These are phyloP conservation scores for Cerceris ruficornis DNA, from an alignment of 2,888 invertebrate genomes.

Conservation along the genomic window DNA sequence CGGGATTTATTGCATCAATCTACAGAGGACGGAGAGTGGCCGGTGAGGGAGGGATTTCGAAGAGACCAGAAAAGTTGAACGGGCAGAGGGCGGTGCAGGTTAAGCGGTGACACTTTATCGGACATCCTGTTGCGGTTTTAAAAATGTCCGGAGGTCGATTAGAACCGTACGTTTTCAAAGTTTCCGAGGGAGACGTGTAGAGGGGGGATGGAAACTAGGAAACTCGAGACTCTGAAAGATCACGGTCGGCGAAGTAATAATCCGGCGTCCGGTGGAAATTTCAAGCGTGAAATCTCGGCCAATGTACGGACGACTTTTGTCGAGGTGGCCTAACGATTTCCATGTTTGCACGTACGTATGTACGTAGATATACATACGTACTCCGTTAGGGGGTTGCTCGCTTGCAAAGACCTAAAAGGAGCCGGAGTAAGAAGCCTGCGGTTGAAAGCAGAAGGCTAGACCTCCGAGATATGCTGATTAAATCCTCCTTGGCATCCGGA, in stretches of 20 bases:
- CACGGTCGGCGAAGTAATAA: constrained; percentile 36
- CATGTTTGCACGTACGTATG: constrained; percentile 15
- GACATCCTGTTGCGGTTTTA: constrained; percentile 26
- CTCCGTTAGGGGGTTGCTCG: constrained; percentile 17
- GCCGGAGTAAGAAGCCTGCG: constrained; percentile 17
- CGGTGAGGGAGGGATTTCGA: not conserved
- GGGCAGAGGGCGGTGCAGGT: not conserved
- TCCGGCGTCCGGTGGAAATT: constrained; percentile 35
- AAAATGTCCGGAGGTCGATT: constrained; percentile 9
- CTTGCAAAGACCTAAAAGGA: constrained; percentile 40
- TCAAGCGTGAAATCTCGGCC: constrained; percentile 40
- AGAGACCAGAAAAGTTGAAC: not conserved
- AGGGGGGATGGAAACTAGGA: not conserved
- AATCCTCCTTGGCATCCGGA: constrained; percentile 51
- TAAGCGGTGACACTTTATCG: constrained; percentile 29
- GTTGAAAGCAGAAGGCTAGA: constrained; percentile 51
- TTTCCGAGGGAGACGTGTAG: not conserved
- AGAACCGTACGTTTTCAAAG: not conserved
- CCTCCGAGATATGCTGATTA: constrained; percentile 64
- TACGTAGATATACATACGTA: constrained; percentile 1
- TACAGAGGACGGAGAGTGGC: too few relatives aligned
- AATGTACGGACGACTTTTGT: constrained; percentile 23
- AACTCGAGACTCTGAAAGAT: constrained; percentile 4
- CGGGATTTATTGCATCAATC: constrained; percentile 23
- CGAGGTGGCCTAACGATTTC: constrained; percentile 3